Percentiles rank a stretch among this genome's conserved stretches.
phyloP scores from a whole-genome alignment of 2,797 vertebrate species.

The Cyclura pinguis region DNA sequence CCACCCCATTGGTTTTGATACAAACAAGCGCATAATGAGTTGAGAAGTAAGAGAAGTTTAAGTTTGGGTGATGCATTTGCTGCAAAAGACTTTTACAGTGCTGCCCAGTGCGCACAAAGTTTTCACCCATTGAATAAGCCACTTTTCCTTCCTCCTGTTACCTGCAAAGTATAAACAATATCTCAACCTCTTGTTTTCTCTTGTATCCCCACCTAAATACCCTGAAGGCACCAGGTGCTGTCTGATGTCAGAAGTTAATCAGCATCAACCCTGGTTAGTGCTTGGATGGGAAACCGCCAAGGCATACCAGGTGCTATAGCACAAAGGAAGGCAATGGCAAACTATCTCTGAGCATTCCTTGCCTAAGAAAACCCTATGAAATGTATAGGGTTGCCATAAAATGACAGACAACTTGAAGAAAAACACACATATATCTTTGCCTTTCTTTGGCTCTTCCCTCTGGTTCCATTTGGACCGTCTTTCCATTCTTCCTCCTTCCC shows the following conservation, averaged over 20 bases:
- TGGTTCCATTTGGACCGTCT: neutral
- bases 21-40: neutral
- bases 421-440: neutral
- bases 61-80: neutral
- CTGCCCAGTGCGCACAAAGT: neutral
- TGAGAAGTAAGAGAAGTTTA: neutral
- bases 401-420: too few species aligned
- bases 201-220: neutral
- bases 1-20: neutral
- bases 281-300: too few species aligned
- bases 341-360: too few species aligned
- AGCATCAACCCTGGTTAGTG: too few species aligned
- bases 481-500: neutral
- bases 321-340: too few species aligned
- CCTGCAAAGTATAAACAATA: neutral
- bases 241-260: too few species aligned
- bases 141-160: neutral
- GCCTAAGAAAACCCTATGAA: too few species aligned
- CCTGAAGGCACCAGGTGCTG: too few species aligned
- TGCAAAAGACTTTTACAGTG: neutral
- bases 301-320: too few species aligned
- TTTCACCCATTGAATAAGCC: neutral
- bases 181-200: neutral
- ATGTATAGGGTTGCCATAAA: too few species aligned
- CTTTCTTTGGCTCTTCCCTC: neutral